Conservation (phyloP, 2,113 vertebrate species). For the Brachyhypopomus occidentalis region DNA sequence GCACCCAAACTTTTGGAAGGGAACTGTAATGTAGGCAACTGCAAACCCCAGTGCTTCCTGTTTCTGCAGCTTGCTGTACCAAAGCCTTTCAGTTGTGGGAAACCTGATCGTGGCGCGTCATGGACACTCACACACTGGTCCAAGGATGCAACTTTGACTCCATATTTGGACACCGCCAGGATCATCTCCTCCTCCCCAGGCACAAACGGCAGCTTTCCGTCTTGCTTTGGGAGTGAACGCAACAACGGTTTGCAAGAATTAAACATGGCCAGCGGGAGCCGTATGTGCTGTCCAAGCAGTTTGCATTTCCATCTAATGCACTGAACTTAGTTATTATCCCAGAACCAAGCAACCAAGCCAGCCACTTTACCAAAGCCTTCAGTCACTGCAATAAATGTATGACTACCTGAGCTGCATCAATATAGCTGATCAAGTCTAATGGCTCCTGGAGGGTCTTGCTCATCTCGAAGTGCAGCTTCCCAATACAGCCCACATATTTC, state of each 20-base stretch:
- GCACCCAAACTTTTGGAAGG: not conserved
- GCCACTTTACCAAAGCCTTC: not conserved
- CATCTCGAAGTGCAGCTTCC: constrained; percentile 85
- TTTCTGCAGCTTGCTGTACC: too few species aligned
- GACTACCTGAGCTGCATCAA: constrained; percentile 92
- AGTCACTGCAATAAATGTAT: not conserved
- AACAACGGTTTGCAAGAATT: not conserved
- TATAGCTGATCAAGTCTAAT: constrained; percentile 93
- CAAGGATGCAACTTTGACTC: constrained; percentile 90
- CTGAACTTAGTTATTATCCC: not conserved
- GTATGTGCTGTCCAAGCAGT: not conserved
- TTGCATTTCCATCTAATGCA: not conserved
- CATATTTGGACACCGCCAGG: constrained; percentile 92
- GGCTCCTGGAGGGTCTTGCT: constrained; percentile 87
- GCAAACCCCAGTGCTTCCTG: not conserved
- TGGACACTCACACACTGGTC: constrained; percentile 92
- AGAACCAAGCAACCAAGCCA: not conserved
- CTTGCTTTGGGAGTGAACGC: constrained; percentile 83
- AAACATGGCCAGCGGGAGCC: not conserved
- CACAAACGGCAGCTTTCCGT: constrained; percentile 94
- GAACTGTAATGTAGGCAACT: not conserved
- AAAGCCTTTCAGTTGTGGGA: too few species aligned
- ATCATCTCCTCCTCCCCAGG: constrained; percentile 93
- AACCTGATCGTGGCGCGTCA: not conserved
- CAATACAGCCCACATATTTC: constrained; percentile 92